Conservation (phyloP, 2,113 vertebrate genomes). For the Pundamilia nyererei region DNA sequence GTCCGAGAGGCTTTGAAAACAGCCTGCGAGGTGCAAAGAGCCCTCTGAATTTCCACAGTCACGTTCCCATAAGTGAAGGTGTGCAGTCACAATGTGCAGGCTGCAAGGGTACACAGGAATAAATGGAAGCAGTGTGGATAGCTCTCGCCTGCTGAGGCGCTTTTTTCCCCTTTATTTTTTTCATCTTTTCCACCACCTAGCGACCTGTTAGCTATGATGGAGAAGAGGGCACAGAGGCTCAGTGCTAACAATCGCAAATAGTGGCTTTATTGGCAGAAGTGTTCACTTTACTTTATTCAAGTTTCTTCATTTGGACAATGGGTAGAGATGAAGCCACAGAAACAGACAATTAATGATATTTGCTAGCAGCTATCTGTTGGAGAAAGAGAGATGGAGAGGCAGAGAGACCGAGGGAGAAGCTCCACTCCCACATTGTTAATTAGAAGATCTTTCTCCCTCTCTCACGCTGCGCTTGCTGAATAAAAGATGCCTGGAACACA, state of each 20-base stretch:
- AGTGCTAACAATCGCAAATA: slow-evolving; percentile 8
- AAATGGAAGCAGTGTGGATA: slow-evolving; percentile 17
- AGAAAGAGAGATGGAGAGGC: background rate
- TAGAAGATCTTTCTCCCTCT: slow-evolving; percentile 42
- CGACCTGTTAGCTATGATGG: slow-evolving; percentile 15
- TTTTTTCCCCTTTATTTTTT: background rate
- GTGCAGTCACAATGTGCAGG: slow-evolving; percentile 1
- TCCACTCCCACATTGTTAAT: slow-evolving; percentile 60
- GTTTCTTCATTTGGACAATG: slow-evolving; percentile 46
- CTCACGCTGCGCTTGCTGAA: slow-evolving; percentile 10
- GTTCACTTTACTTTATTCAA: slow-evolving; percentile 45
- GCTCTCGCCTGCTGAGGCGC: background rate
- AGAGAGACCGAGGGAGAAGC: slow-evolving; percentile 16
- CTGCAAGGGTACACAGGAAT: background rate
- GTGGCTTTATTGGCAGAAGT: slow-evolving; percentile 26
- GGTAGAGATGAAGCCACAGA: slow-evolving; percentile 31
- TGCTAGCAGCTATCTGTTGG: slow-evolving; percentile 56
- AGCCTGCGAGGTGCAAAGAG: slow-evolving; percentile 1
- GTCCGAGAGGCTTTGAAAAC: background rate
- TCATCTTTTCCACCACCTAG: background rate
- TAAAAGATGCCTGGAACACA: slow-evolving; percentile 1
- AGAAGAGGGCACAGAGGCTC: background rate
- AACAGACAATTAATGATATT: slow-evolving; percentile 65
- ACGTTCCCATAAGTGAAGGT: slow-evolving; percentile 11
- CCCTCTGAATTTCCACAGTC: background rate